Base-by-base conservation (phyloP, 2,888 invertebrate genomes). In the Drosophila testacea region DNA sequence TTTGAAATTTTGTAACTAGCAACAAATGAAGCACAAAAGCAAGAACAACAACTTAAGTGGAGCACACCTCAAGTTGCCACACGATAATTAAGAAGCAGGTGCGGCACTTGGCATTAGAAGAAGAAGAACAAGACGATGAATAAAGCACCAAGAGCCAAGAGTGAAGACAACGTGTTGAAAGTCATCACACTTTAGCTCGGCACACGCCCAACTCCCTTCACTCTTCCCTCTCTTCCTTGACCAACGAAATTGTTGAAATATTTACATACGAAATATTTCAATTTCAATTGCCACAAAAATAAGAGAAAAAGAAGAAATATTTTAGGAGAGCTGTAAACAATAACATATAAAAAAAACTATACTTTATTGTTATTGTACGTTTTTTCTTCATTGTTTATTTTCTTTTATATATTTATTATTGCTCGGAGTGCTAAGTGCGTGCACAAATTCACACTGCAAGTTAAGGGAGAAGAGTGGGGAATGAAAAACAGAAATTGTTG, bases 241-340 rank as follows among this genome's bases (percentile, higher is more conserved):
- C 0, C 34, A 16, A 6, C 30, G 3, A 34, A 36, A 22, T 22
- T 32, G 42, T 54, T 47, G 42, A 75, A 69, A 76, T 79, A 75
- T 76, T 76, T 76, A 63, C 70, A 76, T 75, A 66, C 60, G 51
- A 79, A 79, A 79, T 76, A 79, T 69, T 69, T 77, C 80, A 75
- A 60, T 76, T 75, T 60, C 57, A 55, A 69, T 69, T 50, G 59
- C 54, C 66, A 56, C 48, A 57, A 48, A 57, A 42, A 52, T 38
- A 34, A n/a, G 22, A 48, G 13, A 52, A 16, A 47, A 57, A 44
- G 36, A 16, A 48, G 16, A 39, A 55, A 57, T 11, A 60, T 50
- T 57, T 57, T 69, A 47, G 27, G 51, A 38, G 42, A 28, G 48
- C 68, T 46, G 13, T 62, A 60, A 68, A 64, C 63, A 73, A 44